Conservation (phyloP, 2,888 invertebrate genomes). For the Hirtodrosophila duncani region DNA sequence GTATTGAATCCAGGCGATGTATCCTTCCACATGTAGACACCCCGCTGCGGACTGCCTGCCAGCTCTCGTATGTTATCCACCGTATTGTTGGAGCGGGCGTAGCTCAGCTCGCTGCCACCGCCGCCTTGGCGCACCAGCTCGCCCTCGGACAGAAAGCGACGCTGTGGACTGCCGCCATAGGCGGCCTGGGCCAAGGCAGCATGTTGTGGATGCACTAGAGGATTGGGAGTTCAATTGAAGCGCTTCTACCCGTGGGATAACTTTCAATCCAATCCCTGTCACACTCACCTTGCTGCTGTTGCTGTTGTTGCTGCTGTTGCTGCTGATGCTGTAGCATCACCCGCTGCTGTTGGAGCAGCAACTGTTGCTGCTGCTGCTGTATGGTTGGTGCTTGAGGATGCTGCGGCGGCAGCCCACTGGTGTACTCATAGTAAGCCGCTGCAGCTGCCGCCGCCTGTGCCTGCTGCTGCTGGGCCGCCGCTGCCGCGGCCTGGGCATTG, state of each 20-base stretch:
- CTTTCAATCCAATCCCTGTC: no score
- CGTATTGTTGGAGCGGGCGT: slow-evolving; percentile 85
- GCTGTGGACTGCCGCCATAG: slow-evolving; percentile 83
- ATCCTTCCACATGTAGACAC: slow-evolving; percentile 89
- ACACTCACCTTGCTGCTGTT: slow-evolving; percentile 70
- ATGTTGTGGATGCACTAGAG: slow-evolving; percentile 49
- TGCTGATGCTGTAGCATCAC: slow-evolving; percentile 71
- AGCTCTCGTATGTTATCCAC: slow-evolving; percentile 93
- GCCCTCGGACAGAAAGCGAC: slow-evolving; percentile 89
- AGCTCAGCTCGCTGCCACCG: slow-evolving; percentile 80
- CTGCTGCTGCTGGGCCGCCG: slow-evolving; percentile 52
- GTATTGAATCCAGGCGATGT: slow-evolving; percentile 83
- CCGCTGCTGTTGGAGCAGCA: slow-evolving; percentile 77
- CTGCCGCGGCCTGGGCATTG: slow-evolving; percentile 72
- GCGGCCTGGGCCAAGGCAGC: slow-evolving; percentile 61
- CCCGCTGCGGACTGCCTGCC: slow-evolving; percentile 91
- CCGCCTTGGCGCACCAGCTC: slow-evolving; percentile 85
- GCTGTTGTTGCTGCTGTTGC: slow-evolving; percentile 59
- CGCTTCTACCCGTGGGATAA: no score
- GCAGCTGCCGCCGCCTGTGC: slow-evolving; percentile 61
- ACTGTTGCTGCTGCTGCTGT: slow-evolving; percentile 76
- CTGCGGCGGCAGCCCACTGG: slow-evolving; percentile 76
- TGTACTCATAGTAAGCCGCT: slow-evolving; percentile 78
- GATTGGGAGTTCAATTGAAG: no score
- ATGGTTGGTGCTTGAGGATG: slow-evolving; percentile 77